Evolutionary conservation across 2,113 vertebrate species (phyloP).

Genomic region (Mirounga angustirostris): DNA sequence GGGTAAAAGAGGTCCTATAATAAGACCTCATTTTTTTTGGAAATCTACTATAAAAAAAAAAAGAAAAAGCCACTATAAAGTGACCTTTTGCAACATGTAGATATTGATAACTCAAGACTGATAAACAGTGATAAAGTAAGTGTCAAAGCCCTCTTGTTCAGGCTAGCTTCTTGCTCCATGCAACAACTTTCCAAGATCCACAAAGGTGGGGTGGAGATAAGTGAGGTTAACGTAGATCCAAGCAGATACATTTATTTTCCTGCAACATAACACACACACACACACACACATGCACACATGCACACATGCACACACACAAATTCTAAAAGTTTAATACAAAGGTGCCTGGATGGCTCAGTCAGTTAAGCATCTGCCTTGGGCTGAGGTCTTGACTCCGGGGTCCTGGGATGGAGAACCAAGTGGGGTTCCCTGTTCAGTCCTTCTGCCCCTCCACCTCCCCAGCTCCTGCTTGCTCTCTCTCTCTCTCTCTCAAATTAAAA

Average conservation of each 20-base stretch:
- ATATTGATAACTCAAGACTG: neutral
- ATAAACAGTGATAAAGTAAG: neutral
- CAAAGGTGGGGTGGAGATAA: neutral
- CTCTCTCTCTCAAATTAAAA: too few species aligned
- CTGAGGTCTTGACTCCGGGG: too few species aligned
- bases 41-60: neutral
- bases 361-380: too few species aligned
- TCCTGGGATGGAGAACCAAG: too few species aligned
- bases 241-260: neutral
- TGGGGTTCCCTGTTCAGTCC: too few species aligned
- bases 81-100: neutral
- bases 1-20: neutral
- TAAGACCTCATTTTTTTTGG: neutral
- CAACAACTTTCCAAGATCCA: neutral
- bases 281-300: neutral
- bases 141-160: neutral
- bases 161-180: neutral
- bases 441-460: too few species aligned
- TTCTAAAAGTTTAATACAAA: constrained; percentile 36
- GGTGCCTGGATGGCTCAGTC: too few species aligned
- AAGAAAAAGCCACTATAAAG: neutral
- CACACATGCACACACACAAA: neutral
- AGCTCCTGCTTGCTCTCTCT: too few species aligned
- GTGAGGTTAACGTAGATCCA: neutral
- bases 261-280: neutral